Evolutionary conservation across 1,140 invertebrate genomes (phyloP).

Genomic region (Thalassaphorura encarpata): DNA sequence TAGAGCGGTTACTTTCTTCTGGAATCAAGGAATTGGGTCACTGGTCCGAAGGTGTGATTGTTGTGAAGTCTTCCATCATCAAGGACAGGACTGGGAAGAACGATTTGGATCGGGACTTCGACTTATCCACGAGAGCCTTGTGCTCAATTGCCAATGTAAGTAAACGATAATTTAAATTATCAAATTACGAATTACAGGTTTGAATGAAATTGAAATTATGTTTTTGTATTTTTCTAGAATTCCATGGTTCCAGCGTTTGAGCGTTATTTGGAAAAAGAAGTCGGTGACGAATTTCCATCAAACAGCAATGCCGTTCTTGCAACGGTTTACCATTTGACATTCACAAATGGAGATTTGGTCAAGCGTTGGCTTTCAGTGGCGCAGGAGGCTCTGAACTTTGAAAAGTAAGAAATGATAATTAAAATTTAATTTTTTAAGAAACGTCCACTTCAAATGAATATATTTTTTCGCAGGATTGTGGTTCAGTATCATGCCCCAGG

Average conservation of each 20-base stretch:
- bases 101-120: conserved; percentile 85
- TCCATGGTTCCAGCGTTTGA: conserved; percentile 96
- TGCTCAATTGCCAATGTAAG: conserved; percentile 92
- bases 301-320: conserved; percentile 90
- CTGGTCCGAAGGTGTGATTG: conserved; percentile 97
- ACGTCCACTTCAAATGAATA: too few relatives aligned
- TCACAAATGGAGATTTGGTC: conserved; percentile 77
- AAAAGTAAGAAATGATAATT: conserved; percentile 46
- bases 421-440: conserved; percentile 12
- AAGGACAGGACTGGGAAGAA: conserved; percentile 99
- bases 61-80: conserved; percentile 93
- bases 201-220: background rate
- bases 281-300: conserved; percentile 89
- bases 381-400: conserved; percentile 82
- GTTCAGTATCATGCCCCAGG: too few relatives aligned
- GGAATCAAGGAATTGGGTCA: conserved; percentile 94
- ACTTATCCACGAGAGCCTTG: conserved; percentile 90
- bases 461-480: too few relatives aligned
- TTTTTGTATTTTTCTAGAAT: conserved; percentile 34
- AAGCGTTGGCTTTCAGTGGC: conserved; percentile 98
- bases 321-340: conserved; percentile 74
- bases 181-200: too few relatives aligned
- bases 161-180: conserved; percentile 7
- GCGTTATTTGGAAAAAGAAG: conserved; percentile 99
- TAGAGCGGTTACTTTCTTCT: conserved; percentile 89